Base-by-base conservation (phyloP, 2,113 vertebrate species). In the Pelecanoides urinatrix region DNA sequence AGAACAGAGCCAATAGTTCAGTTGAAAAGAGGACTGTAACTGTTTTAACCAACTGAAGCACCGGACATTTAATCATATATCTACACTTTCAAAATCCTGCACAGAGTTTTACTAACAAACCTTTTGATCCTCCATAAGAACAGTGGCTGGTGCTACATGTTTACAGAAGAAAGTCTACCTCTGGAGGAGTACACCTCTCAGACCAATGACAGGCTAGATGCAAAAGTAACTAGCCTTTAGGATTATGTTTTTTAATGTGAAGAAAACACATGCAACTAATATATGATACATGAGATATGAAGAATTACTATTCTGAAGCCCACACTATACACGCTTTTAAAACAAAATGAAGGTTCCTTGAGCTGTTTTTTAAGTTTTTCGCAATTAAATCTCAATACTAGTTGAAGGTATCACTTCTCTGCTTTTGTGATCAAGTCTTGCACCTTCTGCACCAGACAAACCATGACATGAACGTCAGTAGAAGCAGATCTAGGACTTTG, bases 271-370 rank as follows among this genome's bases (percentile, higher is more conserved):
- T 38, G 4, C n/a, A 86, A 56, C 5, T 38, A 32, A n/a, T 32
- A 34, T 5, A 16, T 44, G 30, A n/a, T 32, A 86, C 12, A 36
- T 14, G 10, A 49, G 22, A 40, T 3, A 27, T 15, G 20, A 11
- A 65, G 8, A 67, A 79, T 74, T 72, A 49, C 6, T 86, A 9
- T 38, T 62, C 65, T 76, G 14, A 83, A 72, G 23, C 6, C 6
- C 3, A 38, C 26, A 20, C 1, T 73, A 14, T n/a, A 13, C 5
- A 27, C 0, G 2, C 2, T 8, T 77, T 68, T 27, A 20, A 74
- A 74, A 44, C 2, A 81, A 68, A 77, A 50, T 13, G 8, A 26
- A 72, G 19, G 6, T 26, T 52, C 6, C 9, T 13, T 59, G 27
- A 68, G n/a, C 13, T 73, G 15, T 47, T 26, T 66, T 47, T 77